Evolutionary conservation across 1,140 invertebrate species (phyloP), one percentile per base, ranked within the genome.

Genomic region (Leptoteleia sp.): DNA sequence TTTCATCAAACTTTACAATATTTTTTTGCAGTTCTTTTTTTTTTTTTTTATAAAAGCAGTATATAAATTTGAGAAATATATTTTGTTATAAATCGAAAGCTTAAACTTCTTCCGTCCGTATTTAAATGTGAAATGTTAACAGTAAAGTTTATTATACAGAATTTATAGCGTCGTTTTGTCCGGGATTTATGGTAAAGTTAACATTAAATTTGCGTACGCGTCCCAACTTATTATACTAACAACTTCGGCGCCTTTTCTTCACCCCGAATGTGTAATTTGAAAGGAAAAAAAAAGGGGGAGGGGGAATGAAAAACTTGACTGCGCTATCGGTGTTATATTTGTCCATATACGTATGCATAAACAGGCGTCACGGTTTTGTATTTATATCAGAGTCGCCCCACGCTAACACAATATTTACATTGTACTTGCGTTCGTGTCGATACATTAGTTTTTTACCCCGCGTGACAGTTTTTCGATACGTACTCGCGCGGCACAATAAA

Each of bases 331-430:
- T 16, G 13, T 12, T 42, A 31, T 27, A 31, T 25, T 37, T 48
- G n/a, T 25, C 43, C 7, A 1, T 16, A 0, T 35, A 22, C 33
- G 38, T 17, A 33, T 22, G 38, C 22, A 48, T 9, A n/a, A 9
- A 16, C 11, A 25, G 11, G 25, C 48, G 50, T 35, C 38, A 13
- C n/a, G 12, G 19, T 40, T 61, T 71, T 71, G 67, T 61, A 27
- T 62, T 72, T 54, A 45, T 48, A 64, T 62, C 57, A 64, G 38
- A 47, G 64, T 68, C 50, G n/a, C 7, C 19, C 3, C 40, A 31
- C 55, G 57, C 19, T 55, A 64, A 64, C 48, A 55, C 57, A 72
- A 72, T 72, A 52, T 72, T 72, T 62, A 64, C 48, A 72, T 55
- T 55, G 68, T 55, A 17, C 40, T 48, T 47, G 38, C 13, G 48